A percentile compares a stretch with the other conserved stretches of the same genome.
Evolutionary conservation across 2,113 vertebrate species (phyloP).

Genomic region (Ginglymostoma cirratum): DNA sequence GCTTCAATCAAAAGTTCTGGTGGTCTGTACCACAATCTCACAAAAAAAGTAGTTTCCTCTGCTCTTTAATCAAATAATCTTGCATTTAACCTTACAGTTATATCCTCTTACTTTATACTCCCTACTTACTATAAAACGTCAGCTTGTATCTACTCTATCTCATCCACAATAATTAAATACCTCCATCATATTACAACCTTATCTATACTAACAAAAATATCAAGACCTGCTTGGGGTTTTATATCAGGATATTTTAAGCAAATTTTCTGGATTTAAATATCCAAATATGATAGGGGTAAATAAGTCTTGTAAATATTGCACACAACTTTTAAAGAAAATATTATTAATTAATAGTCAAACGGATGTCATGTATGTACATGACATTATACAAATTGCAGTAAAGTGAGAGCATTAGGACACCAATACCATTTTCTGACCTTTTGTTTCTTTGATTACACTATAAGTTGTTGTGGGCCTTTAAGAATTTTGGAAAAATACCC

Average conservation of each 20-base stretch:
- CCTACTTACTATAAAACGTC: background rate
- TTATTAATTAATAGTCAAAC: background rate
- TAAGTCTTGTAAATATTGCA: background rate
- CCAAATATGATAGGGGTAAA: too few relatives aligned
- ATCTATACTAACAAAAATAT: background rate
- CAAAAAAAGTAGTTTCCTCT: background rate
- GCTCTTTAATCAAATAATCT: background rate
- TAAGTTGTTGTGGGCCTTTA: background rate
- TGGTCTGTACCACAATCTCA: background rate
- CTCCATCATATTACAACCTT: background rate
- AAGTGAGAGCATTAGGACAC: background rate
- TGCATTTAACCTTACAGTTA: background rate
- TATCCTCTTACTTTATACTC: background rate
- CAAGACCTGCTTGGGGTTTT: background rate
- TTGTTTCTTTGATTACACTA: background rate
- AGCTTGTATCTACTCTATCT: background rate
- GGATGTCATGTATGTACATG: background rate
- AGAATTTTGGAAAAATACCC: background rate
- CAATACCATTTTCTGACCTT: background rate
- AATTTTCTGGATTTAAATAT: background rate
- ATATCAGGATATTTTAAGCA: background rate
- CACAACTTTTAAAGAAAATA: background rate
- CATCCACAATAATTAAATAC: background rate
- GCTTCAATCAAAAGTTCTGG: background rate
- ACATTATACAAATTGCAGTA: background rate